Conservation (phyloP, 2,888 invertebrate genomes). For the Graphium colonna region DNA sequence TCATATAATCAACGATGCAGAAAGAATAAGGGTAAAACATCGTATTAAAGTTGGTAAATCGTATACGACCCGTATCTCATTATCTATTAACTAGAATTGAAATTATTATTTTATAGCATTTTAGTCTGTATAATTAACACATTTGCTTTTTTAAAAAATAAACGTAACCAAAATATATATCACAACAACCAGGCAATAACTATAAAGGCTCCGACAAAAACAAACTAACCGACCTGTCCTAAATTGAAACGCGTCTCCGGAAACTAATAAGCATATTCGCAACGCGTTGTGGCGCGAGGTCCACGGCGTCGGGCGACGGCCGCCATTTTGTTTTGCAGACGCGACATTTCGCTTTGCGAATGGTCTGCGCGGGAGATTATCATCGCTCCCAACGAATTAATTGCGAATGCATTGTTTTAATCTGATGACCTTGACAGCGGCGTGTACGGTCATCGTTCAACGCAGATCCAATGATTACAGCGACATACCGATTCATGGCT, state of each 20-base stretch:
- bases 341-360: constrained; percentile 34
- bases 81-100: background rate
- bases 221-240: constrained; percentile 1
- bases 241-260: constrained; percentile 7
- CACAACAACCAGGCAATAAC: background rate
- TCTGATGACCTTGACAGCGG: constrained; percentile 63
- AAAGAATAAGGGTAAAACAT: constrained; percentile 38
- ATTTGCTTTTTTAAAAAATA: background rate
- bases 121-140: background rate
- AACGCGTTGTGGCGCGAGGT: constrained; percentile 25
- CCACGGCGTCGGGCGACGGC: constrained; percentile 38
- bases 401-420: constrained; percentile 58
- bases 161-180: background rate
- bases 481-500: constrained; percentile 67
- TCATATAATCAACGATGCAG: too few species aligned
- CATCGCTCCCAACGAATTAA: constrained; percentile 49
- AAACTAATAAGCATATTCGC: constrained; percentile 10
- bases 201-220: constrained; percentile 9
- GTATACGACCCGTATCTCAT: background rate
- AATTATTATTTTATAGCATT: background rate
- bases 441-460: constrained; percentile 57
- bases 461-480: constrained; percentile 61
- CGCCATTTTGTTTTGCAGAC: constrained; percentile 25
- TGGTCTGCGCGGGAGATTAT: constrained; percentile 28
- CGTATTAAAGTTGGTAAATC: constrained; percentile 28